phyloP scores from a whole-genome alignment of 1,140 invertebrate species.

The Drosophila parvula region DNA sequence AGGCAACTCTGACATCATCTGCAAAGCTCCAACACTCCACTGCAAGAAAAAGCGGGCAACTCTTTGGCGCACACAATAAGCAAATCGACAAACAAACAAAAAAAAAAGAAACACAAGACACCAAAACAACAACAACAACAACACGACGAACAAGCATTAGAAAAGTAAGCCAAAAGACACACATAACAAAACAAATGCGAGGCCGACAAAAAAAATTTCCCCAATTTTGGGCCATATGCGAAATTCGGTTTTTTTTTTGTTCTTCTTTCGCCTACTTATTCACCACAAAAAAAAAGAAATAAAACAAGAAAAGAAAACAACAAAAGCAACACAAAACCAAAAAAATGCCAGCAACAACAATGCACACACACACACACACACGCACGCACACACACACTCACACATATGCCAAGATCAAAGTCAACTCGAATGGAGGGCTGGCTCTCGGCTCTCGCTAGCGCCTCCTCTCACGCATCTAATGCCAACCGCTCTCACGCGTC shows the following conservation, averaged over 20 bases:
- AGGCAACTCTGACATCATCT: slow-evolving; percentile 76
- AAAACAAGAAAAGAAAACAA: slow-evolving; percentile 24
- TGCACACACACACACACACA: slow-evolving; percentile 45
- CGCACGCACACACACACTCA: slow-evolving; percentile 6
- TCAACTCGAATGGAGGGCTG: slow-evolving; percentile 54
- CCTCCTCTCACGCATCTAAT: slow-evolving; percentile 49
- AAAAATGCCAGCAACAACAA: slow-evolving; percentile 69
- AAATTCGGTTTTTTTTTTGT: slow-evolving; percentile 37
- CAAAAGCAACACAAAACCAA: slow-evolving; percentile 56
- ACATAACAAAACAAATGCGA: slow-evolving; percentile 46
- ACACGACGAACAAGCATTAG: slow-evolving; percentile 9
- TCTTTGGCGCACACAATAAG: slow-evolving; percentile 10
- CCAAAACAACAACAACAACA: slow-evolving; percentile 26
- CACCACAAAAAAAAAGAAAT: slow-evolving; percentile 59
- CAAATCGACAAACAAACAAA: slow-evolving; percentile 5
- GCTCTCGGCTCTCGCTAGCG: slow-evolving; percentile 20
- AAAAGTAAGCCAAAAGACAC: slow-evolving; percentile 48
- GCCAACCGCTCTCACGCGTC: slow-evolving; percentile 21
- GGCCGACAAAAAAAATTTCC: slow-evolving; percentile 38
- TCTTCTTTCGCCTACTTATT: slow-evolving; percentile 53
- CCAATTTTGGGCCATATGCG: slow-evolving; percentile 53
- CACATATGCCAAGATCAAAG: slow-evolving; percentile 71
- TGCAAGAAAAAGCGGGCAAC: slow-evolving; percentile 42
- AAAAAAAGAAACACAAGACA: slow-evolving; percentile 1
- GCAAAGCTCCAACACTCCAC: slow-evolving; percentile 52